Base-by-base conservation (phyloP, 2,797 vertebrate species). In the Champsocephalus esox region DNA sequence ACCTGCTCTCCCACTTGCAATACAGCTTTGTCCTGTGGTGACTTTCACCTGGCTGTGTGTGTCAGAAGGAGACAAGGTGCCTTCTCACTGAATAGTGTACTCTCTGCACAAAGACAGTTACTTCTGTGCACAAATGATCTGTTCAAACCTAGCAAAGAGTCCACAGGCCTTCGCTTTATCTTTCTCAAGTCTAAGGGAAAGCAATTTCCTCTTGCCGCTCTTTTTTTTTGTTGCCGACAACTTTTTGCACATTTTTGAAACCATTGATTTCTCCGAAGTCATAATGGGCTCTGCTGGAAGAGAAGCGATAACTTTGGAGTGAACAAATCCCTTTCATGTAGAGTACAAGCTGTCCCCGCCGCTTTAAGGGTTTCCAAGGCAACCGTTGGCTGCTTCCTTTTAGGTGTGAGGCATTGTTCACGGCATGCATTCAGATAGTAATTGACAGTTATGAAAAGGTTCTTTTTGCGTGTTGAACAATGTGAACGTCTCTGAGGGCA, bases 331-430 rank as follows among this genome's bases (percentile, higher is more conserved):
- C 46, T 83, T 82, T 82, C 49, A 73, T 64, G 70, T 21, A 13
- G 52, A 72, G 63, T n/a, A 57, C 55, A 50, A 64, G 58, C 67
- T 80, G 78, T 75, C 76, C 54, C 61, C n/a, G 2, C 32, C 1
- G 28, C 51, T 77, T 28, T 3, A 10, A 43, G 32, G 59, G 84
- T 88, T 90, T 65, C 82, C 70, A 81, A 3, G 75, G 83, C 81
- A 88, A 87, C 86, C 21, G 3, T n/a, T 38, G 34, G 34, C 34
- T 38, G 34, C 34, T 1, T 17, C 28, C 70, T 67, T 85, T 76
- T 83, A 75, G 59, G 50, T 75, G 70, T 63, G 80, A 87, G 73
- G 85, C 55, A 5, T 34, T 49, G 43, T 49, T 73, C 44, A 32
- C 12, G 56, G n/a, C 34, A 28, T 12, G 12, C 28, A 54, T 14